phyloP scores from a whole-genome alignment of 2,888 invertebrate genomes.

The Eupsilia transversa region DNA sequence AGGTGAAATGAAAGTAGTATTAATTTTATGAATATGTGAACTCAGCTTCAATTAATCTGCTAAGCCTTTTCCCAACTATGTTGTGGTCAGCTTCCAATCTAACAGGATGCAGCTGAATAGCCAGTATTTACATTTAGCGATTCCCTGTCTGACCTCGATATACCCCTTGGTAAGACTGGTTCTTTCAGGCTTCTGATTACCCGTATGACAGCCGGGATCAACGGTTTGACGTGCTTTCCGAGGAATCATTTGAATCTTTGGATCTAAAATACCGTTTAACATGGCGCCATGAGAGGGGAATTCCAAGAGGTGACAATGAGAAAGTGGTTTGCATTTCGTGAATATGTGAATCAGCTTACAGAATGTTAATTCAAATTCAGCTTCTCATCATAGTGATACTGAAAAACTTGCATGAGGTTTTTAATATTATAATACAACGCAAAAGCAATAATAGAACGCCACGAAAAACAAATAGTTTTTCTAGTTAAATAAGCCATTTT shows the following conservation, averaged over 20 bases:
- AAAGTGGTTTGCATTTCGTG: constrained; percentile 27
- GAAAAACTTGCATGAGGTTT: neutral
- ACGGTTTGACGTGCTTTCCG: too few species aligned
- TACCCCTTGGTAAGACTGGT: too few species aligned
- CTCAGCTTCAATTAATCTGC: too few species aligned
- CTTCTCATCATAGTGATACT: neutral
- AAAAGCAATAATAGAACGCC: neutral
- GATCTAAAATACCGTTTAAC: constrained; percentile 10
- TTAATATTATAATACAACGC: neutral
- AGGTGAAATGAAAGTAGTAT: constrained; percentile 24
- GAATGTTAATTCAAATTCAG: neutral
- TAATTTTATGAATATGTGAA: constrained; percentile 15
- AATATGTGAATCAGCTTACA: neutral
- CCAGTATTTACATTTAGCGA: too few species aligned
- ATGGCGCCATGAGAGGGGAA: constrained; percentile 15
- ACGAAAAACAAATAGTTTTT: neutral
- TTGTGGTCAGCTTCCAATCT: too few species aligned
- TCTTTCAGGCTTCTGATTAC: too few species aligned
- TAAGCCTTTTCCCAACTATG: too few species aligned
- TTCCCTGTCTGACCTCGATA: too few species aligned
- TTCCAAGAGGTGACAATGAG: constrained; percentile 20
- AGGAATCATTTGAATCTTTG: neutral
- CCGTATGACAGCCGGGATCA: too few species aligned
- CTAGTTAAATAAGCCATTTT: neutral
- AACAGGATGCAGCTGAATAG: too few species aligned